These are phyloP conservation scores for Glomeris maerens DNA, from an alignment of 1,140 invertebrate genomes.

Conservation along the genomic window DNA sequence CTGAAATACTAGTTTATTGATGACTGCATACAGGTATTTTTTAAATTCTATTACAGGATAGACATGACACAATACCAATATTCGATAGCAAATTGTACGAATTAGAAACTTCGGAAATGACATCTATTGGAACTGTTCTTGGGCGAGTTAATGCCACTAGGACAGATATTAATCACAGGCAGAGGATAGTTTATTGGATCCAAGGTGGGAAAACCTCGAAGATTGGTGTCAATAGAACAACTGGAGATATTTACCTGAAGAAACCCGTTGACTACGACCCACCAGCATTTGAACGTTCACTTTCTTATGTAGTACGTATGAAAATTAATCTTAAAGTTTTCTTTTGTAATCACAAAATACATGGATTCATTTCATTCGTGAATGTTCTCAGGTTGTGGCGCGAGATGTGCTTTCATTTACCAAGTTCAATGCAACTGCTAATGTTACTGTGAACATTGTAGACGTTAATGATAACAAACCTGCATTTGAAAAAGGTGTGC, in stretches of 20 bases:
- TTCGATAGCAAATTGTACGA: constrained; percentile 77
- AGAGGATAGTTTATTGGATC: constrained; percentile 24
- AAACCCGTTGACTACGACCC: constrained; percentile 35
- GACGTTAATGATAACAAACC: constrained; percentile 37
- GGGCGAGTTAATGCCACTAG: constrained; percentile 22
- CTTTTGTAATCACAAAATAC: too few relatives aligned
- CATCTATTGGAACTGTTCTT: constrained; percentile 31
- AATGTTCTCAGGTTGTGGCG: constrained; percentile 15
- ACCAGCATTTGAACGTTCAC: constrained; percentile 22
- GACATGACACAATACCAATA: constrained; percentile 84
- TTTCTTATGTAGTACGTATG: too few relatives aligned
- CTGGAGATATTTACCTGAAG: constrained; percentile 62
- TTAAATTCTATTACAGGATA: constrained; percentile 56
- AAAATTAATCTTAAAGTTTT: too few relatives aligned
- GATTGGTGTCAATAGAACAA: constrained; percentile 53
- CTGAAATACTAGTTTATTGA: too few relatives aligned
- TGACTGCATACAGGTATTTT: constrained; percentile 34
- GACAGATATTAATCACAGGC: constrained; percentile 15
- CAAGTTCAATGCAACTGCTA: constrained; percentile 25
- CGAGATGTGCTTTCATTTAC: constrained; percentile 23
- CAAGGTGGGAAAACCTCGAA: constrained; percentile 6
- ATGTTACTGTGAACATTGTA: constrained; percentile 26
- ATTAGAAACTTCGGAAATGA: constrained; percentile 81
- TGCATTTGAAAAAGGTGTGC: constrained; percentile 36
- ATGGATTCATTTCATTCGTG: too few relatives aligned